These are phyloP conservation scores for Semibalanus balanoides DNA, from an alignment of 1,140 invertebrate species.

Conservation along the genomic window DNA sequence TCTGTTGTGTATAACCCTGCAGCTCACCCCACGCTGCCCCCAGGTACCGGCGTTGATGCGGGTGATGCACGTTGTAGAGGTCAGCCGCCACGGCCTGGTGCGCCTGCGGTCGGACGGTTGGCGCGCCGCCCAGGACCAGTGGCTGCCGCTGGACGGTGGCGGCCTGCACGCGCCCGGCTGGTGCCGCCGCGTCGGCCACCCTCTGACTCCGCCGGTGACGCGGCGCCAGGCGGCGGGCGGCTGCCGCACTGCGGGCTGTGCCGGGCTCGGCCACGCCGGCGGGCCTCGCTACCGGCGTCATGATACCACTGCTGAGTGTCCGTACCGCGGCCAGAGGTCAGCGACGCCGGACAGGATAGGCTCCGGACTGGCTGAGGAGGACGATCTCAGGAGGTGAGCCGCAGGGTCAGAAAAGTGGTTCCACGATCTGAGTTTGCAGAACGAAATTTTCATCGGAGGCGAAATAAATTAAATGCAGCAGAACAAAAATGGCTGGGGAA, in stretches of 20 bases:
- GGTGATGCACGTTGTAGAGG: constrained; percentile 65
- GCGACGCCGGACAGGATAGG: constrained; percentile 40
- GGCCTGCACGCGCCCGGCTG: constrained; percentile 85
- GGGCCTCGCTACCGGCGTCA: constrained; percentile 61
- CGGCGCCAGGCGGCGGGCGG: constrained; percentile 36
- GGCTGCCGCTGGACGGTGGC: constrained; percentile 76
- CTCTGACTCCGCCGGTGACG: constrained; percentile 53
- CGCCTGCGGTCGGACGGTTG: constrained; percentile 78
- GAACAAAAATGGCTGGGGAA: too few species aligned
- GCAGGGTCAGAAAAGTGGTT: too few species aligned
- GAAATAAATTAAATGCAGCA: too few species aligned
- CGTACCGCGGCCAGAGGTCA: constrained; percentile 55
- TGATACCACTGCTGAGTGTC: constrained; percentile 60
- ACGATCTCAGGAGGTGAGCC: constrained; percentile 16
- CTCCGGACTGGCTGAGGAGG: constrained; percentile 23
- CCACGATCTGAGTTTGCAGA: too few species aligned
- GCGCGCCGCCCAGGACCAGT: constrained; percentile 68
- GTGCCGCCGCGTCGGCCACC: constrained; percentile 73
- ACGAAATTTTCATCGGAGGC: too few species aligned
- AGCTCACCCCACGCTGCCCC: neutral
- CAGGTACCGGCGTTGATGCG: constrained; percentile 56
- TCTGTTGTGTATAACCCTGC: too few species aligned
- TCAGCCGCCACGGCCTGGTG: constrained; percentile 35
- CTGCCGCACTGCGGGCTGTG: constrained; percentile 60
- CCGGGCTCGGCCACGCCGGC: constrained; percentile 58